Base-by-base conservation (phyloP, 2,797 vertebrate genomes). In the Poecilia wingei region DNA sequence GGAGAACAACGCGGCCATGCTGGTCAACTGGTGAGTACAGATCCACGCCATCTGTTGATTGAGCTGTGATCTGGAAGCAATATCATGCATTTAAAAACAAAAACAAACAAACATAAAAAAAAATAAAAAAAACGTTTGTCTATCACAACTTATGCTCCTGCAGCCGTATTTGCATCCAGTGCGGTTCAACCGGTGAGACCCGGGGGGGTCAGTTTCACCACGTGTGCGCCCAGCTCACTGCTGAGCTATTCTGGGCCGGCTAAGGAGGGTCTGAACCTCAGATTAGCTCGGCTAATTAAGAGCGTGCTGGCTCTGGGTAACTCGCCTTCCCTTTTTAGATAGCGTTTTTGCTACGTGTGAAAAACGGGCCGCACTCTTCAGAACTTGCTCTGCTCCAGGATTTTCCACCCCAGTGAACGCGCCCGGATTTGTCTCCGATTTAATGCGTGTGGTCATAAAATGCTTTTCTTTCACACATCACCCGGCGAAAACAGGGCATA, bases 11-110 rank as follows among this genome's bases (percentile, higher is more conserved):
- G 98, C 98, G 0, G 97, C 96, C 59, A 97, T 99, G 96, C 89
- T 95, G 93, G 97, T 99, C 83, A 98, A 98, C 96, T 99, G 98
- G 98, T 99, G 93, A 98, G 98, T 95, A 88, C n/a, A 55, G 16
- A 53, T 41, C 10, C 0, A 45, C 76, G 87, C 80, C 85, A 86
- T 91, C 87, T 90, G 89, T 88, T 89, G 79, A 85, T 88, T 89
- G 79, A 85, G 68, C 73, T 79, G 57, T 6, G 80, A 75, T 75
- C 51, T 69, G 51, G 75, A 8, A 31, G 71, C n/a, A 5, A 47
- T 1, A 41, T 18, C 46, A 53, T 74, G 66, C 74, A 33, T 75
- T 43, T 83, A 46, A 72, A 83, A 68, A 33, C 14, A 7, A 33
- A 41, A 41, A 8, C 41, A 41, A 41, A 41, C 41, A 7, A 41